Evolutionary conservation across 2,113 vertebrate genomes (phyloP).

Genomic region (Dasypus novemcinctus): DNA sequence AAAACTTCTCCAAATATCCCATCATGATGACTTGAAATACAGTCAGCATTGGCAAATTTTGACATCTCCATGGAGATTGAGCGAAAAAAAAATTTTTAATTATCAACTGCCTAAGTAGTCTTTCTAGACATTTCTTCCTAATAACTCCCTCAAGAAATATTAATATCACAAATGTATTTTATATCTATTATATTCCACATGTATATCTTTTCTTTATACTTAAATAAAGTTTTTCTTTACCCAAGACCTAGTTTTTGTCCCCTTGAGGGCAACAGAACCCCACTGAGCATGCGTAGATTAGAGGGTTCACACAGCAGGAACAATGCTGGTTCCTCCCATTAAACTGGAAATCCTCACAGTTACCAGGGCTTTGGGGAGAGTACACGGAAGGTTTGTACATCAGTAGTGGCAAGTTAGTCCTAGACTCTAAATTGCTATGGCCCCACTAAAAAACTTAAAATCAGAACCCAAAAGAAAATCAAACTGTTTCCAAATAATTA

Average conservation of each 20-base stretch:
- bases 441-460: background rate
- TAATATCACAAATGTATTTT: too few species aligned
- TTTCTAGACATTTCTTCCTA: background rate
- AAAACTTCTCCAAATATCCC: too few species aligned
- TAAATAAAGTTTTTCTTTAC: background rate
- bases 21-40: too few species aligned
- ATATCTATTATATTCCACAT: background rate
- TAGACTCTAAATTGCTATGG: background rate
- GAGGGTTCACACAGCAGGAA: background rate
- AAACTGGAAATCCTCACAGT: background rate
- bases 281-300: background rate
- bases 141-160: background rate
- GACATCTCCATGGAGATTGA: too few species aligned
- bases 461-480: background rate
- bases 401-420: background rate
- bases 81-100: too few species aligned
- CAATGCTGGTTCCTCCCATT: background rate
- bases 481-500: background rate
- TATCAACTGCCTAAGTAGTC: background rate
- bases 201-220: background rate
- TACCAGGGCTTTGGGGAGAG: background rate
- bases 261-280: background rate
- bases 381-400: background rate
- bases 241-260: background rate
- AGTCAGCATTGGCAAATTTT: too few species aligned